Percentiles rank a stretch among this genome's conserved stretches.
Conservation (phyloP, 1,140 invertebrate genomes). For the Lysiphlebus fabarum region DNA sequence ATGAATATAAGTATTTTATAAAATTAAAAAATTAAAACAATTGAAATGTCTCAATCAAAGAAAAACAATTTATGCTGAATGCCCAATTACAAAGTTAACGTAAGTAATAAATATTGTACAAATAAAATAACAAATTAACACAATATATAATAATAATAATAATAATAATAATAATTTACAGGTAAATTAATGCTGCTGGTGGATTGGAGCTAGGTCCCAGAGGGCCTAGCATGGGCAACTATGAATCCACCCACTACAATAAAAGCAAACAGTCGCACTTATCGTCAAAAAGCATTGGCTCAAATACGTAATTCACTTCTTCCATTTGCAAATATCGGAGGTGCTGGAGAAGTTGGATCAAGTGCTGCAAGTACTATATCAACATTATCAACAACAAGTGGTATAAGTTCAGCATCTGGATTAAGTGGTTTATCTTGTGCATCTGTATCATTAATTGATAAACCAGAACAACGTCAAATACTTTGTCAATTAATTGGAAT, state of each 20-base stretch:
- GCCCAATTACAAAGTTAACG: too few relatives aligned
- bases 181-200: constrained; percentile 54
- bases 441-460: constrained; percentile 49
- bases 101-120: too few relatives aligned
- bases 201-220: constrained; percentile 55
- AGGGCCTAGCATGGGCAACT: constrained; percentile 66
- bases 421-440: constrained; percentile 61
- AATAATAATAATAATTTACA: constrained; percentile 25
- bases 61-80: too few relatives aligned
- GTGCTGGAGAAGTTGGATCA: constrained; percentile 62
- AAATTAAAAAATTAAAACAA: too few relatives aligned
- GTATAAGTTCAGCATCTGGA: constrained; percentile 64
- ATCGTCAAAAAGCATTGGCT: constrained; percentile 83
- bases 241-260: constrained; percentile 66
- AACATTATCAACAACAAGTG: constrained; percentile 65
- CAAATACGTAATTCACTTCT: constrained; percentile 82
- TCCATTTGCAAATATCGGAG: constrained; percentile 76
- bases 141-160: constrained; percentile 12
- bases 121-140: too few relatives aligned
- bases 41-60: too few relatives aligned
- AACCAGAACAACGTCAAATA: constrained; percentile 57
- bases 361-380: constrained; percentile 75
- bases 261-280: constrained; percentile 72
- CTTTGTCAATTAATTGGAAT: constrained; percentile 62
- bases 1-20: too few relatives aligned